Evolutionary conservation across 2,113 vertebrate genomes (phyloP).

Genomic region (Falco punctatus): DNA sequence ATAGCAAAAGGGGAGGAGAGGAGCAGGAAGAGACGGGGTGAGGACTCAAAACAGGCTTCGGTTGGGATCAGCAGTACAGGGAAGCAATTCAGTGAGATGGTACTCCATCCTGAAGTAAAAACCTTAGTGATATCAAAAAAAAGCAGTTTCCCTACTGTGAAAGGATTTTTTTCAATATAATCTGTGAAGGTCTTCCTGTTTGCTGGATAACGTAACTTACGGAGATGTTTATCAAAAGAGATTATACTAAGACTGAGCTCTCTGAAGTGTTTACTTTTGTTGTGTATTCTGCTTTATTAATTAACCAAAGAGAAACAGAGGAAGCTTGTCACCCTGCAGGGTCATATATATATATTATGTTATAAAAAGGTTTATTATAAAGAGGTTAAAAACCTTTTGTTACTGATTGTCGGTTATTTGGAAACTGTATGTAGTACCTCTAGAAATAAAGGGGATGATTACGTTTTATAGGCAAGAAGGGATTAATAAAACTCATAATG

Average conservation of each 20-base stretch:
- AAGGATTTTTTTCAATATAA: not conserved
- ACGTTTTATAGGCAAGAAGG: constrained; percentile 73
- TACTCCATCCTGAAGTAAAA: not conserved
- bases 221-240: not conserved
- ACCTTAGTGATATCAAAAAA: not conserved
- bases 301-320: constrained; percentile 19
- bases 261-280: not conserved
- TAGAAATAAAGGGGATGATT: constrained; percentile 78
- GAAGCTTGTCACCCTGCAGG: not conserved
- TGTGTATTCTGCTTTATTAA: constrained; percentile 13
- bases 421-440: constrained; percentile 63
- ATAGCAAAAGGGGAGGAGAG: not conserved
- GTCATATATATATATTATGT: not conserved
- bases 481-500: constrained; percentile 71
- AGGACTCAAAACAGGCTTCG: not conserved
- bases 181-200: constrained; percentile 28
- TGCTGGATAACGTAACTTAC: constrained; percentile 15
- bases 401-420: constrained; percentile 72
- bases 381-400: constrained; percentile 64
- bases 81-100: not conserved
- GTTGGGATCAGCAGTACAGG: not conserved
- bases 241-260: not conserved
- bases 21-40: not conserved
- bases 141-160: constrained; percentile 12
- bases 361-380: constrained; percentile 46